Percentiles rank a stretch among this genome's conserved stretches.
phyloP scores from a whole-genome alignment of 2,113 vertebrate species.

The Ascaphus truei region DNA sequence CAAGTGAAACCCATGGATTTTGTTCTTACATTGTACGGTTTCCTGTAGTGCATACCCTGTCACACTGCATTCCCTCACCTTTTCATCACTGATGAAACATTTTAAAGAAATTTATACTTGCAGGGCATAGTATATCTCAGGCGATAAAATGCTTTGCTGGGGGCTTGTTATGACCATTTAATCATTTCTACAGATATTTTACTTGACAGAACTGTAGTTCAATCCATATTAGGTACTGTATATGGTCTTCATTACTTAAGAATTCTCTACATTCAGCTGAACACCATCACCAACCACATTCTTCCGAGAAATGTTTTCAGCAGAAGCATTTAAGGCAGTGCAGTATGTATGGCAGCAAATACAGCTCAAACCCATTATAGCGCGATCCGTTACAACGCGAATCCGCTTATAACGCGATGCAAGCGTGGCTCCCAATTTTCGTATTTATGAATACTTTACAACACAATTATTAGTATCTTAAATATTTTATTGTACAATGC shows the following conservation, averaged over 20 bases:
- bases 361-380: too few relatives aligned
- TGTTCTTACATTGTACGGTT: too few relatives aligned
- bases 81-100: not conserved
- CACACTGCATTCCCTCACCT: constrained; percentile 14
- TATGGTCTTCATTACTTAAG: not conserved
- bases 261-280: not conserved
- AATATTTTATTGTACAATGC: too few relatives aligned
- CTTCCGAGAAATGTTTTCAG: not conserved
- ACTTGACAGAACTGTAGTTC: constrained; percentile 1
- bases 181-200: not conserved
- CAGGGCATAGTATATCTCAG: not conserved
- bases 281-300: not conserved
- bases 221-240: not conserved
- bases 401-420: too few relatives aligned
- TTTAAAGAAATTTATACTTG: not conserved
- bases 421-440: too few relatives aligned
- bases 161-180: not conserved
- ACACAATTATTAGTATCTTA: too few relatives aligned
- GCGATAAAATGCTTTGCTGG: constrained; percentile 9
- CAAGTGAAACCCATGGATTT: too few relatives aligned
- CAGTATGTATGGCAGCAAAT: too few relatives aligned
- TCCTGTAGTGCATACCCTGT: constrained; percentile 15
- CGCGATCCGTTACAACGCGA: too few relatives aligned
- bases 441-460: too few relatives aligned
- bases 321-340: too few relatives aligned